Evolutionary conservation across 2,797 vertebrate species (phyloP).

Genomic region (Xenops minutus): DNA sequence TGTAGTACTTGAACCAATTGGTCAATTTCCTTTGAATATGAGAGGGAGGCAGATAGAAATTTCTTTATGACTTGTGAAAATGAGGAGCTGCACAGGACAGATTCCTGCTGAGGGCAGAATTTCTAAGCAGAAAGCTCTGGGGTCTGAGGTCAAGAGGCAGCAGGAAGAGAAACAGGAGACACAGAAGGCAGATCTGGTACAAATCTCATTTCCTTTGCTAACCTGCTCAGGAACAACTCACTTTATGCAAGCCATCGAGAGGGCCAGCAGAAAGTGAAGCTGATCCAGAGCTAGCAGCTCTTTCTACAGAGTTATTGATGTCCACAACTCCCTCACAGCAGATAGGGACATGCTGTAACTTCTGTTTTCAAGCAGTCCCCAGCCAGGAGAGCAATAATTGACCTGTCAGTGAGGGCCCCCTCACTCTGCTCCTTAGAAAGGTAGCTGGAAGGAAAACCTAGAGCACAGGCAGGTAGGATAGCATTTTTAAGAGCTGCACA

Average conservation of each 20-base stretch:
- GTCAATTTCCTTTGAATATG: not conserved
- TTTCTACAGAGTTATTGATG: not conserved
- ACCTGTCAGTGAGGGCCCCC: not conserved
- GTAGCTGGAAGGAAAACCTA: fast-evolving
- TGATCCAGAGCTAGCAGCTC: not conserved
- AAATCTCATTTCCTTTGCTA: conserved; percentile 7
- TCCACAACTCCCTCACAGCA: not conserved
- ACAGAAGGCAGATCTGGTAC: not conserved
- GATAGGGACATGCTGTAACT: not conserved
- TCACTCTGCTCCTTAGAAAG: not conserved
- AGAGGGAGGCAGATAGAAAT: not conserved
- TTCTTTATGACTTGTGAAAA: not conserved
- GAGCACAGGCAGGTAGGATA: not conserved
- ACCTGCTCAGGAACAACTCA: not conserved
- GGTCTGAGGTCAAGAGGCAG: not conserved
- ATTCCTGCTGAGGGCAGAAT: not conserved
- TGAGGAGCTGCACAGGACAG: not conserved
- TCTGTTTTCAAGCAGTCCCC: not conserved
- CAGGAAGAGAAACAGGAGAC: not conserved
- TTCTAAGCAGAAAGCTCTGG: not conserved
- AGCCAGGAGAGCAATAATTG: not conserved
- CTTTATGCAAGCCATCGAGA: not conserved
- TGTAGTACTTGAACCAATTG: not conserved
- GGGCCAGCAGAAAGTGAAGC: not conserved
- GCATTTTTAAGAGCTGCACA: not conserved